A percentile compares a stretch with the other conserved stretches of the same genome.
phyloP scores from a whole-genome alignment of 2,888 invertebrate genomes.

The Mellilla xanthometata region DNA sequence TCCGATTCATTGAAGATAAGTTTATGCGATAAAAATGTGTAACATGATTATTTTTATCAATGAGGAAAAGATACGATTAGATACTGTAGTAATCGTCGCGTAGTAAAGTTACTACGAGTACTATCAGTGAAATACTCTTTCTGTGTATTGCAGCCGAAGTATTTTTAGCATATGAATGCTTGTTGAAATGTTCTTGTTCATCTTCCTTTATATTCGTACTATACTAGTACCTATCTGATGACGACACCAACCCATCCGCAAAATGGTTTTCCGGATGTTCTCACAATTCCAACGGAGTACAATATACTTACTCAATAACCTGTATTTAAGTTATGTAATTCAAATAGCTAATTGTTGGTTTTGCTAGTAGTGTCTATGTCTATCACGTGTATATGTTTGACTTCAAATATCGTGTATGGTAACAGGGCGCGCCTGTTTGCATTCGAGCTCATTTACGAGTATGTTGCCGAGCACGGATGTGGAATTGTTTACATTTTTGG shows the following conservation, averaged over 20 bases:
- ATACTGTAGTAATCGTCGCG: no score
- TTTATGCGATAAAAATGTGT: no score
- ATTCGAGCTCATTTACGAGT: conserved; percentile 53
- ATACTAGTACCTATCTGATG: neutral
- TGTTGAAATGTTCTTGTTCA: no score
- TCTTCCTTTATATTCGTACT: neutral
- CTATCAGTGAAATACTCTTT: no score
- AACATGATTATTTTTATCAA: no score
- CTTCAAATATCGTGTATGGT: conserved; percentile 46
- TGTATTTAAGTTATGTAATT: conserved; percentile 68
- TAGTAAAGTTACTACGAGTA: no score
- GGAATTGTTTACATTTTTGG: conserved; percentile 46
- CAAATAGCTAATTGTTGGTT: conserved; percentile 56
- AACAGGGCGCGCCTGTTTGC: conserved; percentile 65
- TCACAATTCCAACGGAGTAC: conserved; percentile 40
- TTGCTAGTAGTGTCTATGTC: conserved; percentile 45
- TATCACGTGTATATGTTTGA: conserved; percentile 42
- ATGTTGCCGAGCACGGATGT: conserved; percentile 57
- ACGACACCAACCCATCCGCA: neutral
- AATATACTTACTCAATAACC: conserved; percentile 56
- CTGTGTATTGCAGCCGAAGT: no score
- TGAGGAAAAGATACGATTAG: no score
- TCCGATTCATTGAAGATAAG: no score
- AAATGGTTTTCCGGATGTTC: conserved; percentile 50
- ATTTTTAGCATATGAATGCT: no score